phyloP scores from a whole-genome alignment of 1,140 invertebrate genomes.

The Zaprionus lachaisei region DNA sequence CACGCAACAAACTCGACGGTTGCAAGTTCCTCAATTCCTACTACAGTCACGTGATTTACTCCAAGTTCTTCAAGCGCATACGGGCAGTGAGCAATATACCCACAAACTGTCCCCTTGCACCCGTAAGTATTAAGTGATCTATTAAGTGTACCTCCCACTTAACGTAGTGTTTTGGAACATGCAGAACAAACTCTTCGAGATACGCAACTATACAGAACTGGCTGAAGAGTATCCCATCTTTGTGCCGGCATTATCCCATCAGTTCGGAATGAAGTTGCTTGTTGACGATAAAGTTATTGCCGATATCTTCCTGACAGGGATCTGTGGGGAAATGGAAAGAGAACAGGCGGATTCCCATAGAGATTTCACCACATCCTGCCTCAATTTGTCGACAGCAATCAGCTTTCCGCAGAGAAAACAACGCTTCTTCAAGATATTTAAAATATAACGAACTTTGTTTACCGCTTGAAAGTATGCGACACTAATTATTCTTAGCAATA shows the following conservation, averaged over 20 bases:
- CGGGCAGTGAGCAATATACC: constrained; percentile 39
- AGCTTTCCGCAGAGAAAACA: too few species aligned
- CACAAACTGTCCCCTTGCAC: constrained; percentile 18
- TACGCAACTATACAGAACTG: constrained; percentile 37
- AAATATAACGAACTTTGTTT: too few species aligned
- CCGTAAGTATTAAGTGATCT: constrained; percentile 24
- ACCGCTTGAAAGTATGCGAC: background rate
- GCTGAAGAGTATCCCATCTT: constrained; percentile 11
- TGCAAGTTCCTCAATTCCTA: constrained; percentile 45
- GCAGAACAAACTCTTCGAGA: constrained; percentile 17
- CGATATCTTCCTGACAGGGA: background rate
- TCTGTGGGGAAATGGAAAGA: too few species aligned
- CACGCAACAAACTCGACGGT: constrained; percentile 35
- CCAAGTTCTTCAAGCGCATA: constrained; percentile 34
- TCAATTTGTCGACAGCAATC: too few species aligned
- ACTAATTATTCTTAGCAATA: too few species aligned
- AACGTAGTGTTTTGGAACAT: background rate
- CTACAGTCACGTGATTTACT: constrained; percentile 23
- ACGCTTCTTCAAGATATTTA: too few species aligned
- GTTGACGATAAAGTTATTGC: background rate
- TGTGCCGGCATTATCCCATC: constrained; percentile 1
- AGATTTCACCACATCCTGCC: too few species aligned
- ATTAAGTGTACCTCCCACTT: too few species aligned
- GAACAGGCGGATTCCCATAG: too few species aligned
- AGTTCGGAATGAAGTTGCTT: background rate